Base-by-base conservation (phyloP, 2,888 invertebrate genomes). In the Campaea margaritaria region DNA sequence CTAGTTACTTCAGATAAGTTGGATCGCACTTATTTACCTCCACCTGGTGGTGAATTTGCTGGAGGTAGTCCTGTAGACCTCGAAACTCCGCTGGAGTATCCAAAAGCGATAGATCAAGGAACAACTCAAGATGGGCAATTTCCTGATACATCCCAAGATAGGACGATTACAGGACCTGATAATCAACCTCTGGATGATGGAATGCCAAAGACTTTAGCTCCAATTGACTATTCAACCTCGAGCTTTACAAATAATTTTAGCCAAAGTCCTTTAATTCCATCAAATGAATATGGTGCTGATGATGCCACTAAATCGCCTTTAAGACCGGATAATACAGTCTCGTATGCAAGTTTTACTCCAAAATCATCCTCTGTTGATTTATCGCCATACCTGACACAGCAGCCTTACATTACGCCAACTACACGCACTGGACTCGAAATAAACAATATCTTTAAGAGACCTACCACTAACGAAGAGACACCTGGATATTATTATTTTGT, bases 21-120 rank as follows among this genome's bases (percentile, higher is more conserved):
- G 21, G 84, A 87, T 54, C 74, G 84, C 44, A 79, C 75, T 0
- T 91, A 90, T 45, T 79, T 90, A 36, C 90, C 91, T 52, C 90
- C 91, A 34, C 81, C 84, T 0, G 85, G 84, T 57, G 81, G 86
- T 0, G 75, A 83, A 58, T 77, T 74, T 48, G 65, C 89, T 62
- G 90, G 86, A 44, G 88, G 89, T 11, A 75, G 70, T 1, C 74
- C 78, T 50, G 83, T 74, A 27, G 80, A 76, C 13, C 74, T 85
- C 12, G 73, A 82, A 54, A 70, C 69, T 5, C 88, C 89, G 3
- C 67, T 86, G 7, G 79, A 84, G 65, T 73, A 70, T 16, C 84
- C 86, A 1, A 78, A 79, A 56, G 63, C 74, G 58, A 60, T 63
- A 3, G 64, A 39, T 10, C 31, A 10, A 3, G 34, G 8, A 39